Base-by-base conservation (phyloP, 2,797 vertebrate species). In the Rhinogobio ventralis region DNA sequence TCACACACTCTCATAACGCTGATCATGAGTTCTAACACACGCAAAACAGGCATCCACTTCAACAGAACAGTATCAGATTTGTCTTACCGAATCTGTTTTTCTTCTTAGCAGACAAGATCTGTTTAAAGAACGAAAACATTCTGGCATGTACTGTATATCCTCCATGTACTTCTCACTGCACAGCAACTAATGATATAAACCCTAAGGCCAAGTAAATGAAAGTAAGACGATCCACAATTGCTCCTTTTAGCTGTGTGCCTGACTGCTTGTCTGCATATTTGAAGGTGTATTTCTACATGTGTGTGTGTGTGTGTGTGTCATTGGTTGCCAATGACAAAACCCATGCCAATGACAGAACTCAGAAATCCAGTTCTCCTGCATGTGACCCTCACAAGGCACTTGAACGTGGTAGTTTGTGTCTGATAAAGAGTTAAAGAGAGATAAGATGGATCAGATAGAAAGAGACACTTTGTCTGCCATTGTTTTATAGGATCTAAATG, bases 311-410 rank as follows among this genome's bases (percentile, higher is more conserved):
- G 69, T 84, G 36, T 84, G 71, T 71, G 30, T 69, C 3, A 8
- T 3, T n/a, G 73, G 55, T 72, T 76, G 72, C 33, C 72, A 64
- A 57, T 87, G 86, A 84, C 78, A 85, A 88, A 89, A 64, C 17
- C 72, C 68, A 33, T 87, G 39, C 80, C 39, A 73, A 13, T 82
- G 53, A 83, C 74, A 84, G 64, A 23, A 83, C 79, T 83, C 87
- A 92, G 80, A 89, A 93, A 93, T 92, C 88, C 57, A 82, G 91
- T 93, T 90, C 89, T 79, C 81, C 89, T 88, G 90, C 90, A 91
- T 84, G 69, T 92, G 90, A 89, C 74, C 74, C 87, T 89, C 87
- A 82, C 25, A 51, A 15, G 91, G 81, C 89, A 91, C 89, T 78
- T 88, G 73, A 90, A 89, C 53, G 83, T 1, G 80, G 85, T 88